Conservation (phyloP, 2,888 invertebrate species). For the Helleia helle region DNA sequence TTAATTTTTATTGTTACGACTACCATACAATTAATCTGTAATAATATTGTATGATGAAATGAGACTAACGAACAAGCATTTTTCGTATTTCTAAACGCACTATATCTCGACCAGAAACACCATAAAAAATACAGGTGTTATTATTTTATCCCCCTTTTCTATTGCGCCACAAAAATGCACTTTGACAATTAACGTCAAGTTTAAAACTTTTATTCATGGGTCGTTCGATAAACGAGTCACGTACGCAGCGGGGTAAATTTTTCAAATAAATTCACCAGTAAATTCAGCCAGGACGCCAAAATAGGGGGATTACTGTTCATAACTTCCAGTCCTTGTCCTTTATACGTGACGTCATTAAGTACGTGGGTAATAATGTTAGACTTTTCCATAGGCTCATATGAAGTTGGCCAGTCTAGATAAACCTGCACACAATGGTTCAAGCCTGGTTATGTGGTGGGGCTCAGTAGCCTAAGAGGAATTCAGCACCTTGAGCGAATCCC, state of each 20-base stretch:
- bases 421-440: too few species aligned
- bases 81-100: too few species aligned
- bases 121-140: not conserved
- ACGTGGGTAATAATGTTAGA: slow-evolving; percentile 3
- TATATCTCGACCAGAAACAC: too few species aligned
- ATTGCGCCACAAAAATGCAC: not conserved
- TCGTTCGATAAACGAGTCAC: slow-evolving; percentile 4
- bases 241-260: slow-evolving; percentile 3
- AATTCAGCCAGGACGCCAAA: slow-evolving; percentile 5
- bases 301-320: slow-evolving; percentile 7
- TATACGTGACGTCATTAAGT: slow-evolving; percentile 6
- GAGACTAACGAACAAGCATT: too few species aligned
- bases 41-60: too few species aligned
- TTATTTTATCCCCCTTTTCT: not conserved
- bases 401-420: too few species aligned
- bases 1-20: too few species aligned
- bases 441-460: too few species aligned
- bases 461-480: too few species aligned
- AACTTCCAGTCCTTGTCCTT: slow-evolving; percentile 5
- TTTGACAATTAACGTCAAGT: slow-evolving; percentile 1
- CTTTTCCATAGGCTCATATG: too few species aligned
- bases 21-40: too few species aligned
- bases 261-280: slow-evolving; percentile 9
- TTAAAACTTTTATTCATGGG: not conserved
- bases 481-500: too few species aligned